Evolutionary conservation across 2,797 vertebrate species (phyloP), one percentile per base, ranked within the genome.

Genomic region (Mus spretus): DNA sequence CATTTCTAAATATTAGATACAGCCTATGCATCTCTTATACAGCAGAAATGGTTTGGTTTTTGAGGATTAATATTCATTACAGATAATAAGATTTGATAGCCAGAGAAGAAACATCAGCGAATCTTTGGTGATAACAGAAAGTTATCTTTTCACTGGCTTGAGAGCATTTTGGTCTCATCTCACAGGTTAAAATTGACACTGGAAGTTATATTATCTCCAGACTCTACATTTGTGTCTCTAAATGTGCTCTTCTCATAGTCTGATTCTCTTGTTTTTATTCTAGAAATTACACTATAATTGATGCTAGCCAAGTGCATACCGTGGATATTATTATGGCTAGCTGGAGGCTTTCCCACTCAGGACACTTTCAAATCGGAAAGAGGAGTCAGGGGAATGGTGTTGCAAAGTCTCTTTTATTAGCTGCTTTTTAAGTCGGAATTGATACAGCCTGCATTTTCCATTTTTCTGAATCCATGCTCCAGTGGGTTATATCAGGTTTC

Each of bases 401-500:
- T 88, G 74, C 59, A 89, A 96, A 97, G 84, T 95, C 85, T 93
- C 79, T 92, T 96, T 93, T 96, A 93, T 95, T 97, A 95, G 78
- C 89, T 96, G 97, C 37, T 94, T 95, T 97, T 72, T 80, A 96
- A 93, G 93, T 84, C 93, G 19, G 65, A 97, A 97, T 94, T 72
- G 81, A 92, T 95, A 96, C 26, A 67, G 3, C 63, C 92, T 95
- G 70, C 72, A 92, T 93, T 98, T 96, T 94, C 97, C 97, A 85
- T 97, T 96, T 96, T 96, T 96, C 93, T 95, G 80, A 96, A 95
- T 97, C 94, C 61, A 96, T 94, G 96, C 95, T 96, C 93, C 96
- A 98, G 89, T 97, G 97, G 90, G 67, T 93, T 93, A 89, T 90
- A 96, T 94, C 95, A 94, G 74, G 93, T 97, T 97, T 97, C 96